A percentile compares a stretch with the other conserved stretches of the same genome.
Evolutionary conservation across 1,140 invertebrate genomes (phyloP).

Genomic region (Eufriesea mexicana): DNA sequence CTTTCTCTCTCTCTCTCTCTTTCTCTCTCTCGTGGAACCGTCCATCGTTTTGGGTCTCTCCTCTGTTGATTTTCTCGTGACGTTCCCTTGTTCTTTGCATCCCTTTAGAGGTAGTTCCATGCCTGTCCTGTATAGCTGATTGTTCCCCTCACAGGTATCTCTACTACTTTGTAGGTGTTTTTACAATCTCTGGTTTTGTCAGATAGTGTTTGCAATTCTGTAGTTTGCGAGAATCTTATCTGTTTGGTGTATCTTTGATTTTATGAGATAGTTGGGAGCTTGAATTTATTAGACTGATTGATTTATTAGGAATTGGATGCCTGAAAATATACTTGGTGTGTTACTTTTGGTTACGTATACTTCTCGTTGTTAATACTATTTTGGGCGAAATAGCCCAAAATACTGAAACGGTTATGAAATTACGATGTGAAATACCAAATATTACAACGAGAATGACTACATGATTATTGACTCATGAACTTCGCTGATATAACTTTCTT

Average conservation of each 20-base stretch:
- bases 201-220: not conserved
- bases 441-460: too few relatives aligned
- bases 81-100: not conserved
- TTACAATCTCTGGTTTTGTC: not conserved
- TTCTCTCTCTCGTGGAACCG: not conserved
- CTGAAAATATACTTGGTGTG: too few relatives aligned
- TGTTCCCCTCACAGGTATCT: not conserved
- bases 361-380: too few relatives aligned
- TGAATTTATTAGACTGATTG: too few relatives aligned
- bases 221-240: not conserved
- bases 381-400: too few relatives aligned
- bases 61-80: slow-evolving; percentile 27
- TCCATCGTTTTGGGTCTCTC: not conserved
- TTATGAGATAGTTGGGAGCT: not conserved
- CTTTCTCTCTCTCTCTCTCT: not conserved
- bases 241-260: not conserved
- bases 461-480: too few relatives aligned
- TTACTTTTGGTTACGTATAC: too few relatives aligned
- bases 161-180: not conserved
- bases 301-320: too few relatives aligned
- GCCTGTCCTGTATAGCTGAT: not conserved
- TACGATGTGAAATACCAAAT: too few relatives aligned
- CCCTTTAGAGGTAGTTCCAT: not conserved
- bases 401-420: too few relatives aligned
- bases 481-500: too few relatives aligned